Percentiles rank a stretch among this genome's conserved stretches.
Evolutionary conservation across 2,888 invertebrate species (phyloP).

Genomic region (Spodoptera picta): DNA sequence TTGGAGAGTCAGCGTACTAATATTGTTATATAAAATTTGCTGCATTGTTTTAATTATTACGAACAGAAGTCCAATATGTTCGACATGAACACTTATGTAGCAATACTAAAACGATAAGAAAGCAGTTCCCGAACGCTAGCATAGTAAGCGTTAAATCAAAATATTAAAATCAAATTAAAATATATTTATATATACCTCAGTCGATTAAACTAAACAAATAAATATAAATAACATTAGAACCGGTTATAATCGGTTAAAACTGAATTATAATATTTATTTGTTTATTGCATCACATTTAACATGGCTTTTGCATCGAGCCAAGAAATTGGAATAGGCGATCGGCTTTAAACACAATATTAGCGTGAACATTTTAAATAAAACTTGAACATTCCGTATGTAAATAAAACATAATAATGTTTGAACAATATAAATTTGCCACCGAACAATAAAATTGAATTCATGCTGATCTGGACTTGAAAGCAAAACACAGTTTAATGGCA

Average conservation of each 20-base stretch:
- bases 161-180: conserved; percentile 33
- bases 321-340: conserved; percentile 61
- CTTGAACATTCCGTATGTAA: conserved; percentile 43
- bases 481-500: conserved; percentile 39
- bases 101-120: conserved; percentile 14
- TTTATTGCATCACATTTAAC: conserved; percentile 52
- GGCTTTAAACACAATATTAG: conserved; percentile 55
- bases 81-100: conserved; percentile 20
- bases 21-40: background rate
- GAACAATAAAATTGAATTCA: conserved; percentile 59
- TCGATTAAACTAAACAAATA: conserved; percentile 47
- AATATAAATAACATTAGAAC: conserved; percentile 33
- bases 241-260: conserved; percentile 48
- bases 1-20: too few species aligned
- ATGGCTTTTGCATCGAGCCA: conserved; percentile 51
- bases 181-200: conserved; percentile 31
- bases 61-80: conserved; percentile 11
- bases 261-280: conserved; percentile 32
- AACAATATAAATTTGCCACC: conserved; percentile 49
- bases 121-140: conserved; percentile 1
- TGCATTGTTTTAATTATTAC: conserved; percentile 9
- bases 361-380: conserved; percentile 56
- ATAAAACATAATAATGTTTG: conserved; percentile 52
- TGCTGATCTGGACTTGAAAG: conserved; percentile 46
- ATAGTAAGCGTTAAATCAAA: conserved; percentile 25